Base-by-base conservation (phyloP, 2,113 vertebrate species). In the Melanotaenia duboulayi region DNA sequence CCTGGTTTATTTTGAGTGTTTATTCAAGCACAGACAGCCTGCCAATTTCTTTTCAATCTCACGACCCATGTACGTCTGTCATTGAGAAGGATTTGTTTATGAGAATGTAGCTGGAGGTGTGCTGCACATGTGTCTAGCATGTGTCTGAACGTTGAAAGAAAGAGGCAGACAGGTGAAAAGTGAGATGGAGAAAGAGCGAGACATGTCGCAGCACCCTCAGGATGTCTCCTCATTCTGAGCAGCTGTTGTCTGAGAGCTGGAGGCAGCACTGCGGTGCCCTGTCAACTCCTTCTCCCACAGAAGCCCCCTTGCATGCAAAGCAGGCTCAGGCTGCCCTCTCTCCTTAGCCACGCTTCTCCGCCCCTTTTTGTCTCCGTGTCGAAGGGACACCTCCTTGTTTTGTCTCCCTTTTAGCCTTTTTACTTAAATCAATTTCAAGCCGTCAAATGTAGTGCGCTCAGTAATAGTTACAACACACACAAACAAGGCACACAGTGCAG, bases 181-280 rank as follows among this genome's bases (percentile, higher is more conserved):
- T 71, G 83, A 57, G 78, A 79, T 68, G 76, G 74, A 89, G 72
- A 81, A 76, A 72, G 82, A 79, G 83, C 74, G 70, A 84, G 90
- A 83, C 80, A 40, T 81, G 81, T 87, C 82, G 80, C 84, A 51
- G 71, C 88, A 80, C 90, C 86, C 88, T 79, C 84, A 87, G 91
- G 89, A 91, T 64, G 73, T 80, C 85, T 88, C 75, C 65, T 89
- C 86, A 84, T 81, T 81, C 81, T 76, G 83, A 92, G 91, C 92
- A 92, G 90, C 89, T 92, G 92, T 87, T 91, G 91, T 93, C 92
- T 90, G 83, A 78, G 85, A 89, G 85, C 91, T 82, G 63, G 83
- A 87, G 87, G 91, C 87, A 84, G 86, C 88, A 82, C 88, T 89
- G 86, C 89, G 81, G 85, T 75, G 83, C 80, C 85, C 87, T 92